Conservation (phyloP, 2,797 vertebrate species). For the Cyprinodon diabolis region DNA sequence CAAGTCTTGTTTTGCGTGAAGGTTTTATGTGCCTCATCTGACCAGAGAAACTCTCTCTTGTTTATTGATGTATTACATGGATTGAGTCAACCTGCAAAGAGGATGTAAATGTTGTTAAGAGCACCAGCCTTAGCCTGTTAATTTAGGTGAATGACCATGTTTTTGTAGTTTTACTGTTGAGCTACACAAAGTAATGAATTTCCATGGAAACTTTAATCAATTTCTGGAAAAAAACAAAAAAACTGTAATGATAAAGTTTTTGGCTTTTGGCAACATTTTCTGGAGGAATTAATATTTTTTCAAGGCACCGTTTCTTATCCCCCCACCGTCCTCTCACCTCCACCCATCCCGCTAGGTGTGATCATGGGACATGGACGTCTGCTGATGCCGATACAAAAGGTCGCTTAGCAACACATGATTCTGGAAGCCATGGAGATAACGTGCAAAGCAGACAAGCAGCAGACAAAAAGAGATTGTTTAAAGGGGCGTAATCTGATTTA, state of each 20-base stretch:
- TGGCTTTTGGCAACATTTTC: too few species aligned
- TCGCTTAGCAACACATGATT: slow-evolving; percentile 74
- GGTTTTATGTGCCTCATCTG: too few species aligned
- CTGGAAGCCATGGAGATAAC: slow-evolving; percentile 71
- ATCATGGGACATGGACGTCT: slow-evolving; percentile 65
- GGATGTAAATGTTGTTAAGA: too few species aligned
- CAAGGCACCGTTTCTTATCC: too few species aligned
- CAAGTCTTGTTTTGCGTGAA: too few species aligned
- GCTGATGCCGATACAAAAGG: slow-evolving; percentile 49
- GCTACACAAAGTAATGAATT: not conserved
- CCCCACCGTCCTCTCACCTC: too few species aligned
- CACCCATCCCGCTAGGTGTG: slow-evolving; percentile 38
- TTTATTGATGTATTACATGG: not conserved
- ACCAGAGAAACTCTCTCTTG: too few species aligned
- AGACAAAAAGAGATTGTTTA: slow-evolving; percentile 76
- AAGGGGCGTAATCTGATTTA: slow-evolving; percentile 77
- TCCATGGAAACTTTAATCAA: not conserved
- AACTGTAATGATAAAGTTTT: not conserved
- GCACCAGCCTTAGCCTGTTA: too few species aligned
- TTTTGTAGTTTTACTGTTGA: too few species aligned
- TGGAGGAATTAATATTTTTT: too few species aligned
- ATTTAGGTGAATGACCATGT: too few species aligned
- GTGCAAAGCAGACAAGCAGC: slow-evolving; percentile 62
- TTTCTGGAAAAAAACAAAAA: not conserved
- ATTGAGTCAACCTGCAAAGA: too few species aligned